A percentile compares a stretch with the other conserved stretches of the same genome.
These are phyloP conservation scores for Zaprionus africanus DNA, from an alignment of 1,140 invertebrate species.

Conservation along the genomic window DNA sequence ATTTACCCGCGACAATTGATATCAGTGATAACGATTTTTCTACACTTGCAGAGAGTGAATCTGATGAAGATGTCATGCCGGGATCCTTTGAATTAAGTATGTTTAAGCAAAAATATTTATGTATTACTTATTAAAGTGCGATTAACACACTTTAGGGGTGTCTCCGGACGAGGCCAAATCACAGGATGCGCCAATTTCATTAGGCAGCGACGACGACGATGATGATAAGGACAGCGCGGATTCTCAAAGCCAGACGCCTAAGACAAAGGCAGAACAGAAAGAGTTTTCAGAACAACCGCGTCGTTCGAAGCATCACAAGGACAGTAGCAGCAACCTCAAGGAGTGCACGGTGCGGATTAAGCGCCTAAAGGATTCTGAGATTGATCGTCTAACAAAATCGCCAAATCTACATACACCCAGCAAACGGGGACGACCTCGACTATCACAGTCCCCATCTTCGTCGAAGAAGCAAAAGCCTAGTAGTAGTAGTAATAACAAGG, in stretches of 20 bases:
- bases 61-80: background rate
- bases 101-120: background rate
- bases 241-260: constrained; percentile 23
- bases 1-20: background rate
- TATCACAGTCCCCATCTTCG: background rate
- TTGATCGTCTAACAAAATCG: background rate
- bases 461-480: constrained; percentile 28
- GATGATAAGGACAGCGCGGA: constrained; percentile 2
- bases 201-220: background rate
- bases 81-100: background rate
- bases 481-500: background rate
- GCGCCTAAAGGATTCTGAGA: constrained; percentile 10
- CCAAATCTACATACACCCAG: background rate
- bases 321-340: background rate
- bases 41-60: background rate
- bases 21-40: background rate
- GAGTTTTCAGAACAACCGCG: constrained; percentile 52
- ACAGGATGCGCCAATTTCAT: background rate
- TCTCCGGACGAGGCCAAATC: background rate
- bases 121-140: background rate
- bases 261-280: constrained; percentile 67
- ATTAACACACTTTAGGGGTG: background rate
- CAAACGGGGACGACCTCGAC: constrained; percentile 7
- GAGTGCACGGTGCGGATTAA: constrained; percentile 23
- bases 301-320: background rate